Conservation (phyloP, 2,113 vertebrate genomes). For the Tychaedon coryphoeus region DNA sequence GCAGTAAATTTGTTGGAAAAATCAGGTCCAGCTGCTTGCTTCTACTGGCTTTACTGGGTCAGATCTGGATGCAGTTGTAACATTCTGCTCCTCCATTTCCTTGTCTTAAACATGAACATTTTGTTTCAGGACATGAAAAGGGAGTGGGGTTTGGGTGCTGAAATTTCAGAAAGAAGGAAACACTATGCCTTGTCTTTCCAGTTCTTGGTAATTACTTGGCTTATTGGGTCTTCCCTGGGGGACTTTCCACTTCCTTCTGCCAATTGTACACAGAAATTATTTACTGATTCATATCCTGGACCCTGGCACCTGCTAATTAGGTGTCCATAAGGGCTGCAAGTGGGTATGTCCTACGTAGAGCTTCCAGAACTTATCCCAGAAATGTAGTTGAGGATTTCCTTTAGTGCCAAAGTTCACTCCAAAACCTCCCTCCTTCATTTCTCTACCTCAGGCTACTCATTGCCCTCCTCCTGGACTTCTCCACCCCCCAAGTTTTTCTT, state of each 20-base stretch:
- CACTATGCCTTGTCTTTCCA: neutral
- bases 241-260: slow-evolving; percentile 6
- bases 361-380: neutral
- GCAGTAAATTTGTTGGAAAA: neutral
- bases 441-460: neutral
- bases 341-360: fast-evolving
- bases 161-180: slow-evolving; percentile 14
- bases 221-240: neutral
- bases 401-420: neutral
- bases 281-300: slow-evolving; percentile 40
- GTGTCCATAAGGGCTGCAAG: neutral
- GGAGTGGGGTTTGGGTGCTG: neutral
- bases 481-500: neutral
- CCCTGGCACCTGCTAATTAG: neutral
- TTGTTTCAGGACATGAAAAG: neutral
- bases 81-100: neutral
- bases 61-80: neutral
- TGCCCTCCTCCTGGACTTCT: neutral
- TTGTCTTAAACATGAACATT: neutral
- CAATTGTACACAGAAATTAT: neutral
- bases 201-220: neutral
- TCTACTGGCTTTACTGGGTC: neutral
- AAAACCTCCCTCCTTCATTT: neutral
- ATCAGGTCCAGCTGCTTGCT: neutral
- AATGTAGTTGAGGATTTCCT: neutral